A percentile compares a stretch with the other conserved stretches of the same genome.
phyloP scores from a whole-genome alignment of 2,797 vertebrate species.

The Natrix natrix region DNA sequence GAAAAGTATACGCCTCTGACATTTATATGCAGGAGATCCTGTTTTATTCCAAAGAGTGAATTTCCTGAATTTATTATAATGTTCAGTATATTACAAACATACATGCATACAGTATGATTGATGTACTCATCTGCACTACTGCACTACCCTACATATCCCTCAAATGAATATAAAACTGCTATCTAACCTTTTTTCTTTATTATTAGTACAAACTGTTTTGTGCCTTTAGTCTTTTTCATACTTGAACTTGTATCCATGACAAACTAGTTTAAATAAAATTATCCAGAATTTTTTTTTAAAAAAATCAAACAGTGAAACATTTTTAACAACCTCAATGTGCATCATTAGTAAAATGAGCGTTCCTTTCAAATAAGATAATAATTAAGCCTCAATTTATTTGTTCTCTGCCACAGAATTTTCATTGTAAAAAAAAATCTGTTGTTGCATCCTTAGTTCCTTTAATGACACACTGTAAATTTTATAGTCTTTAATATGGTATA shows the following conservation, averaged over 20 bases:
- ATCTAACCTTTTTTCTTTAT: slow-evolving; percentile 28
- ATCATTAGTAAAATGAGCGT: slow-evolving; percentile 38
- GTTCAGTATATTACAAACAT: not conserved
- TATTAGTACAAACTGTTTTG: slow-evolving; percentile 22
- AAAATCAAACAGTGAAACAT: slow-evolving; percentile 11
- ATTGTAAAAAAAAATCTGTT: slow-evolving; percentile 49
- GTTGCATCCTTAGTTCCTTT: slow-evolving; percentile 47
- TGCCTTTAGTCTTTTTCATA: slow-evolving; percentile 24
- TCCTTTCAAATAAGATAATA: slow-evolving; percentile 50
- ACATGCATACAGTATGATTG: slow-evolving; percentile 20
- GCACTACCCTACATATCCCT: slow-evolving; percentile 11
- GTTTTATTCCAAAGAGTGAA: not conserved
- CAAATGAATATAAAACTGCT: not conserved
- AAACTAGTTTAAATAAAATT: slow-evolving; percentile 2
- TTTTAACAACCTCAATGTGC: slow-evolving; percentile 41
- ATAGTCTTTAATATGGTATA: slow-evolving; percentile 45
- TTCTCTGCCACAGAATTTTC: slow-evolving; percentile 57
- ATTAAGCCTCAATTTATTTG: slow-evolving; percentile 55
- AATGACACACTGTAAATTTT: slow-evolving; percentile 26
- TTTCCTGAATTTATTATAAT: not conserved
- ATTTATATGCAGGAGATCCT: not conserved
- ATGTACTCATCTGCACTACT: slow-evolving; percentile 29
- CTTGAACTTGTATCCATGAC: not conserved
- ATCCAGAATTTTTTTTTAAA: not conserved
- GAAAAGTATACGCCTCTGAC: not conserved